Evolutionary conservation across 2,797 vertebrate species (phyloP).

Genomic region (Rhinatrema bivittatum): DNA sequence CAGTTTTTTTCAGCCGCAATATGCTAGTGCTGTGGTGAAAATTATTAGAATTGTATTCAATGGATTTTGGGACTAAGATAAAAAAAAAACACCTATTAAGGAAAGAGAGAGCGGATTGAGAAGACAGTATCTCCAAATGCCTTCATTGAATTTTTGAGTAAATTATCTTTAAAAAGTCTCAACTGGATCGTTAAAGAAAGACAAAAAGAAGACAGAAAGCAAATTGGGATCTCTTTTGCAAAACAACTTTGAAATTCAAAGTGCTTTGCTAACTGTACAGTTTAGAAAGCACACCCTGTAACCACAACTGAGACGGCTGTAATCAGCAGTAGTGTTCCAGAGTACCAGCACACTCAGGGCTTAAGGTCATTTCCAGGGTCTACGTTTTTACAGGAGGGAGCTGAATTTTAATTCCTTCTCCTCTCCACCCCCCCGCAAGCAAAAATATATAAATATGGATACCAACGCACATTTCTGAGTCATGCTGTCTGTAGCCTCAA

Average conservation of each 20-base stretch:
- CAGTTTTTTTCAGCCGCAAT: too few relatives aligned
- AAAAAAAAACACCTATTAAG: too few relatives aligned
- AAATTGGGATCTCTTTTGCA: neutral
- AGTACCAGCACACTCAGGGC: conserved; percentile 15
- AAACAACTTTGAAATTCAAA: conserved; percentile 11
- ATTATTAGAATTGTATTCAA: too few relatives aligned
- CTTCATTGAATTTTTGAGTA: too few relatives aligned
- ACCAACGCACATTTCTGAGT: neutral
- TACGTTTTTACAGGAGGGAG: conserved; percentile 43
- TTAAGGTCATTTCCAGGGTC: conserved; percentile 17
- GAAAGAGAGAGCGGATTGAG: too few relatives aligned
- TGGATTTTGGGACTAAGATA: too few relatives aligned
- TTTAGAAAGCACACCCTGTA: conserved; percentile 24
- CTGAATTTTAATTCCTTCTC: conserved; percentile 41
- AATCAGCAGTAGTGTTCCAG: conserved; percentile 34
- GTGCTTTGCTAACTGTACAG: conserved; percentile 21
- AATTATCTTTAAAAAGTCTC: too few relatives aligned
- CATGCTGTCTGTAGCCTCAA: neutral
- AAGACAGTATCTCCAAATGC: too few relatives aligned
- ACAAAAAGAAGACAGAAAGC: neutral
- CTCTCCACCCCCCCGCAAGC: neutral
- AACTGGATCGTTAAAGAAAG: too few relatives aligned
- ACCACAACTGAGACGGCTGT: too few relatives aligned
- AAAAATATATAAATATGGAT: conserved; percentile 34
- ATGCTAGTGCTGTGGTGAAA: too few relatives aligned